Base-by-base conservation (phyloP, 1,140 invertebrate species). In the Procambarus clarkii region DNA sequence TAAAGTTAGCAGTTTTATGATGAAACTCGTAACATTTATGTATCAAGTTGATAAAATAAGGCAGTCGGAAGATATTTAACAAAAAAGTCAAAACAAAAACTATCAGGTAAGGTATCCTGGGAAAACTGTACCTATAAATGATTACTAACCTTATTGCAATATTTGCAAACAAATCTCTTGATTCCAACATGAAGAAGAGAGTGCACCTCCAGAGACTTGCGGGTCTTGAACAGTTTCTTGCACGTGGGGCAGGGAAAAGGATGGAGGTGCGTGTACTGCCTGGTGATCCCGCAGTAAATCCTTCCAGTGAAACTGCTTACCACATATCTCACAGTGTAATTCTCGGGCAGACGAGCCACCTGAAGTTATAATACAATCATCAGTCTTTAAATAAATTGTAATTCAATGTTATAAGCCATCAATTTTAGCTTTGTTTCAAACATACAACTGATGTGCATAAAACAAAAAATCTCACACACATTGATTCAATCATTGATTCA, bases 151-250 rank as follows among this genome's bases (percentile, higher is more conserved):
- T 90, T 90, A 54, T 77, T 83, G 45, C 88, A 90, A 60, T 90
- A 90, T 60, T 90, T 90, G 71, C 88, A 90, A 34, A 34, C 58
- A 60, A 90, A 90, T 45, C 88, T 50, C 50, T 90, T 90, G 24
- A 90, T 90, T 18, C 76, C 76, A 3, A 74, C 71, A 50, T 90
- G 88, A 45, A 90, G 71, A 3, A 90, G 80, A 5, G 7, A 58
- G 50, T 90, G 88, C 9, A 90, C 88, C 34, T 90, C 88, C 8
- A 90, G 71, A 24, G 80, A 90, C 58, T 90, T 90, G 13, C 48
- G 88, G 3, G 88, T 84, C 44, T 90, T 90, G 71, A 90, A 90
- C 24, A 90, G 45, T 24, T 90, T 90, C 24, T 90, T 81, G 71
- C 88, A 90, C 2, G 80, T 77, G n/a, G 88, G 88, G 24, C 88